Conservation (phyloP, 35 echinoderm and acorn worm genomes). For the Holothuria glaberrima region DNA sequence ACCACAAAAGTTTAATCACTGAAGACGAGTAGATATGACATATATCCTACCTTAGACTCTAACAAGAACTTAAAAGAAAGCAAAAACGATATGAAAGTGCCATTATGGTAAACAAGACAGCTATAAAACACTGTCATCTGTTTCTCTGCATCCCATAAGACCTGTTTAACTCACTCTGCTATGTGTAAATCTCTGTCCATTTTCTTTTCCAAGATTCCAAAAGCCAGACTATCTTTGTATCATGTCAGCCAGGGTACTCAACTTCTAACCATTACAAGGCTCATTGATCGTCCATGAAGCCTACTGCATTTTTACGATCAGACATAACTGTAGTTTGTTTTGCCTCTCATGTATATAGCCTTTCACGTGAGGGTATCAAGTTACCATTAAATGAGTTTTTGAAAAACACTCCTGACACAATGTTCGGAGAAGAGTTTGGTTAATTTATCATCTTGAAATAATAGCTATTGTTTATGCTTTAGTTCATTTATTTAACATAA, state of each 20-base stretch:
- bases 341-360: background rate
- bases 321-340: constrained; percentile 32
- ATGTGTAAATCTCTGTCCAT: constrained; percentile 13
- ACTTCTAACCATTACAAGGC: background rate
- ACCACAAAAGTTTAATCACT: background rate
- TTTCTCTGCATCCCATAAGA: constrained; percentile 27
- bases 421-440: too few species aligned
- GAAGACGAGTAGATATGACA: background rate
- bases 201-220: background rate
- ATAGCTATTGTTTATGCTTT: too few species aligned
- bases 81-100: background rate
- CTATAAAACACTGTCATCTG: constrained; percentile 26
- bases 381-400: constrained; percentile 43
- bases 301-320: constrained; percentile 20
- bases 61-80: background rate
- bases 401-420: background rate
- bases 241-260: background rate
- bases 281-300: background rate
- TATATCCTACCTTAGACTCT: background rate
- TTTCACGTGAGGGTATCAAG: background rate
- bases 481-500: too few species aligned
- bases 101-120: constrained; percentile 11
- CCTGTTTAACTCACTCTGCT: constrained; percentile 24
- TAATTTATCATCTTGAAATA: too few species aligned
- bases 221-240: background rate